These are phyloP conservation scores for Drosophila tripunctata DNA, from an alignment of 2,888 invertebrate species.

Conservation along the genomic window DNA sequence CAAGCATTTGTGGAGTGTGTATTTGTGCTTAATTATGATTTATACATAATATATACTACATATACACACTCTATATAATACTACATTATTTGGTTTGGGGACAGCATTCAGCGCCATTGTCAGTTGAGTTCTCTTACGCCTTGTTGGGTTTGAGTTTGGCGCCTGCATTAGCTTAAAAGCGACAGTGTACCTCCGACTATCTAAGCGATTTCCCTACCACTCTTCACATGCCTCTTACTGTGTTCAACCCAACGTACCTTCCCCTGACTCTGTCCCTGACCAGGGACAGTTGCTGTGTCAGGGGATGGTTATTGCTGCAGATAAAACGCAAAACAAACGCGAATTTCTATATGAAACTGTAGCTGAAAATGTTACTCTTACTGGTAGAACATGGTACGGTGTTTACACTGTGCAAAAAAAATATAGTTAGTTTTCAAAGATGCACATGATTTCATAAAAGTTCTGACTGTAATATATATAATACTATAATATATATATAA, in stretches of 20 bases:
- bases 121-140: constrained; percentile 32
- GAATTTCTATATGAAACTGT: constrained; percentile 50
- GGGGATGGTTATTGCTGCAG: constrained; percentile 54
- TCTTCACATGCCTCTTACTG: not conserved
- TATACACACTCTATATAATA: constrained; percentile 4
- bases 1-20: constrained; percentile 36
- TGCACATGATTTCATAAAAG: too few species aligned
- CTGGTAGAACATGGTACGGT: not conserved
- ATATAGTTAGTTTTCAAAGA: not conserved
- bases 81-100: constrained; percentile 9
- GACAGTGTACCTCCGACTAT: constrained; percentile 16
- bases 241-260: not conserved
- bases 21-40: constrained; percentile 71
- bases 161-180: constrained; percentile 61
- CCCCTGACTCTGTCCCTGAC: not conserved
- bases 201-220: not conserved
- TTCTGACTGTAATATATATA: too few species aligned
- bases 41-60: constrained; percentile 54
- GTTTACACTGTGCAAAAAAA: not conserved
- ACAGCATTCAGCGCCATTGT: constrained; percentile 23
- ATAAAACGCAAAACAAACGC: constrained; percentile 53
- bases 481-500: too few species aligned
- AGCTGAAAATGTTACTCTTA: not conserved
- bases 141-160: constrained; percentile 23
- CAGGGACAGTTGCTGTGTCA: constrained; percentile 5